Evolutionary conservation across 2,113 vertebrate species (phyloP).

Genomic region (Alaudala cheleensis): DNA sequence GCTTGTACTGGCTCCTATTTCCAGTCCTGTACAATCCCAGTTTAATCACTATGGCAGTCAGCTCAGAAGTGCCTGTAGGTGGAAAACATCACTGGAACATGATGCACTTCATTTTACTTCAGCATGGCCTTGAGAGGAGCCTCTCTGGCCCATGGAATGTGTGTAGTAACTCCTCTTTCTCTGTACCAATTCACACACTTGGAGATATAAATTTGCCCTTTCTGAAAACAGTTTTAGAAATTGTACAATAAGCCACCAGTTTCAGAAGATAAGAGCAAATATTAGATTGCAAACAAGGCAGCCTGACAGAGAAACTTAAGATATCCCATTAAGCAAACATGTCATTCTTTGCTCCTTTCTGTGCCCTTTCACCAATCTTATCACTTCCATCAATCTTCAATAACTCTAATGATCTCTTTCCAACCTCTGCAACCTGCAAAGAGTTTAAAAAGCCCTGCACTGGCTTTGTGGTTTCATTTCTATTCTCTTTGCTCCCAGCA

Average conservation of each 20-base stretch:
- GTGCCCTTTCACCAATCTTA: conserved; percentile 44
- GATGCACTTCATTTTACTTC: background rate
- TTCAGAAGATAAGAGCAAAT: background rate
- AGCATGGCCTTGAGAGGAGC: background rate
- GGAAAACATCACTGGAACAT: background rate
- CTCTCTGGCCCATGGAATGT: background rate
- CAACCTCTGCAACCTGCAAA: background rate
- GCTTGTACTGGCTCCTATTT: background rate
- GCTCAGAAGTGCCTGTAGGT: background rate
- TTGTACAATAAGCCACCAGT: background rate
- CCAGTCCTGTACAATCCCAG: background rate
- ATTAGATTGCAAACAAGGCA: conserved; percentile 17
- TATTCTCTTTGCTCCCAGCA: conserved; percentile 25
- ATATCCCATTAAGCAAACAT: conserved; percentile 22
- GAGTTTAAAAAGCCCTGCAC: background rate
- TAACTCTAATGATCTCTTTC: conserved; percentile 21
- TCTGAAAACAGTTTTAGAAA: background rate
- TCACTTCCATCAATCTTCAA: conserved; percentile 57
- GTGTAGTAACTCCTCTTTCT: background rate
- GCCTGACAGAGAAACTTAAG: conserved; percentile 2
- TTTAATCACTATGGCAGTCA: background rate
- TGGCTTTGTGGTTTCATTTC: conserved; percentile 25
- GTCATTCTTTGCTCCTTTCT: background rate
- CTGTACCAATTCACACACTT: background rate
- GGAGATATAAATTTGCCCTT: background rate